phyloP scores from a whole-genome alignment of 2,797 vertebrate species.

The Gadopsis marmoratus region DNA sequence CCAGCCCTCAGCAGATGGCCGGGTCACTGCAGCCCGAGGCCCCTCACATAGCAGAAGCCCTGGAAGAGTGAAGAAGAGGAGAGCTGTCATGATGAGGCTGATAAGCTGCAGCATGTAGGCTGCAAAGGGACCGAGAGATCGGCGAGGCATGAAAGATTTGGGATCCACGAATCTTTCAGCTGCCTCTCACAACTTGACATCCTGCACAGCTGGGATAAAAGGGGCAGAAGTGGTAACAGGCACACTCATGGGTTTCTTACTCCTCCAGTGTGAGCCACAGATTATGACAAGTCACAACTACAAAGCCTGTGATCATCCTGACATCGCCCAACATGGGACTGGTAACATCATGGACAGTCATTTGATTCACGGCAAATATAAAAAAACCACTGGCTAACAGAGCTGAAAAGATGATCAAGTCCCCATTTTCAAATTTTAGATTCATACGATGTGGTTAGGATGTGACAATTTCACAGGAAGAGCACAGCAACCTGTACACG shows the following conservation, averaged over 20 bases:
- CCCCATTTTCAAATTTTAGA: not conserved
- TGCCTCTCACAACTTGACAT: conserved; percentile 28
- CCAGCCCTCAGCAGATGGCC: not conserved
- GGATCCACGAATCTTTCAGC: conserved; percentile 27
- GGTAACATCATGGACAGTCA: not conserved
- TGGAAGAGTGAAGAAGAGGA: conserved; percentile 13
- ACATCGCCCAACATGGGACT: conserved; percentile 7
- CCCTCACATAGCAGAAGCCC: not conserved
- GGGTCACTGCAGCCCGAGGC: conserved; percentile 12
- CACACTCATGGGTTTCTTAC: conserved; percentile 12
- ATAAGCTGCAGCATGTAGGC: conserved; percentile 39
- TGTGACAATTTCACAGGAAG: not conserved
- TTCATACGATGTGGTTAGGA: not conserved
- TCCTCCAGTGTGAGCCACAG: conserved; percentile 10
- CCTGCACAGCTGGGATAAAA: conserved; percentile 30
- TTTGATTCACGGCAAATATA: not conserved
- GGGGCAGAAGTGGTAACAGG: conserved; percentile 13
- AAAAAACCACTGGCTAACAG: not conserved
- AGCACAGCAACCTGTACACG: not conserved
- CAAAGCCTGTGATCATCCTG: conserved; percentile 21
- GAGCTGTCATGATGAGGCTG: conserved; percentile 43
- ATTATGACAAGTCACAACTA: conserved; percentile 29
- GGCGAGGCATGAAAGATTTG: conserved; percentile 29
- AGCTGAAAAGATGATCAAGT: not conserved
- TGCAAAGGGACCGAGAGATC: conserved; percentile 34